Evolutionary conservation across 2,888 invertebrate genomes (phyloP).

Genomic region (Carabus problematicus): DNA sequence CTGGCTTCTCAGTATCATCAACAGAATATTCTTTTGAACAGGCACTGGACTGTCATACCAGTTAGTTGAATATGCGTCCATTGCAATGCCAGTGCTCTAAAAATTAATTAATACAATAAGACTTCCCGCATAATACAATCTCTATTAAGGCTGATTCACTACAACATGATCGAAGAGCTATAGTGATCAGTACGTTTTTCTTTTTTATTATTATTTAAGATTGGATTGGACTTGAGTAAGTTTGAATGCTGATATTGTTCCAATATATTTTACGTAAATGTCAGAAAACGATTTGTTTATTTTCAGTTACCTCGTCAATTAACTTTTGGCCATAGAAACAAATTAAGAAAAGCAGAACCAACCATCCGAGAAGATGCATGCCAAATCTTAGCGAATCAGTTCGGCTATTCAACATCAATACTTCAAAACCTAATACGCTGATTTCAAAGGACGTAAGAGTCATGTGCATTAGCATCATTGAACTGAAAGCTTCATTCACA

Average conservation of each 20-base stretch:
- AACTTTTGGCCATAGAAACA: conserved; percentile 49
- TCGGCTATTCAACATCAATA: conserved; percentile 46
- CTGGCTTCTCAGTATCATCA: conserved; percentile 39
- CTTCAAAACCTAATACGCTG: conserved; percentile 48
- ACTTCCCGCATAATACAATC: too few relatives aligned
- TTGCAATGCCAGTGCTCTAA: conserved; percentile 31
- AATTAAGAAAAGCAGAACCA: conserved; percentile 47
- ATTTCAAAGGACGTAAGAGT: conserved; percentile 49
- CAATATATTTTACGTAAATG: too few relatives aligned
- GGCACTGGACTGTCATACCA: conserved; percentile 36
- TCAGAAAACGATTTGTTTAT: too few relatives aligned
- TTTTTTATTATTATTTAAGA: too few relatives aligned
- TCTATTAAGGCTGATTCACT: neutral
- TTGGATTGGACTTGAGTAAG: too few relatives aligned
- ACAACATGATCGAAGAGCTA: too few relatives aligned
- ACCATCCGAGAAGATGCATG: conserved; percentile 49
- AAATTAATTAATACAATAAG: conserved; percentile 11
- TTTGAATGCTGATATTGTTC: too few relatives aligned
- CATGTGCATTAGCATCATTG: conserved; percentile 48
- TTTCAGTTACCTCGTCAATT: conserved; percentile 48
- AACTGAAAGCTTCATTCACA: conserved; percentile 48
- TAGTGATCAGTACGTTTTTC: too few relatives aligned
- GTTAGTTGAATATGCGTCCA: conserved; percentile 18
- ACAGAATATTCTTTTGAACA: conserved; percentile 34
- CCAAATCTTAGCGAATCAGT: conserved; percentile 47